phyloP scores from a whole-genome alignment of 1,140 invertebrate genomes.

The Arion vulgaris region DNA sequence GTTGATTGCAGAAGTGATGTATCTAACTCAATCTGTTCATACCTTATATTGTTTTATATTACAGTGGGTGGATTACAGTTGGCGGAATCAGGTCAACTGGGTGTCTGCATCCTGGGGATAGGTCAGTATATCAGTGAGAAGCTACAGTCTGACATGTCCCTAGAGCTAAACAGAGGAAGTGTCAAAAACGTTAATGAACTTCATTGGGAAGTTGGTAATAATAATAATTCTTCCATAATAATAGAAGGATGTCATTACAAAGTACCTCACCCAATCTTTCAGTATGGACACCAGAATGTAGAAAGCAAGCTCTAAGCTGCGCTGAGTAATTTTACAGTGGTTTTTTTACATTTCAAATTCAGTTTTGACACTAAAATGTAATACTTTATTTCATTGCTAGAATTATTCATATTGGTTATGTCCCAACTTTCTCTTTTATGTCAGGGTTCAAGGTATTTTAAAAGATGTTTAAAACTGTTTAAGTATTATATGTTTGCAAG shows the following conservation, averaged over 20 bases:
- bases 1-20: no score
- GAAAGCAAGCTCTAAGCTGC: neutral
- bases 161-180: neutral
- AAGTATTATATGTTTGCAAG: no score
- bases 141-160: neutral
- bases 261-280: neutral
- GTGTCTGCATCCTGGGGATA: constrained; percentile 59
- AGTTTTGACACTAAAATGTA: no score
- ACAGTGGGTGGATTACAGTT: constrained; percentile 59
- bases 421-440: no score
- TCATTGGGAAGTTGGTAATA: neutral
- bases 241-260: constrained; percentile 14
- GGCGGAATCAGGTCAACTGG: constrained; percentile 65
- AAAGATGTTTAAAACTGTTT: no score
- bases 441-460: no score
- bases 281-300: neutral
- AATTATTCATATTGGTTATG: no score
- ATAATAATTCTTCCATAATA: neutral
- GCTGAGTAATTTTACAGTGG: no score
- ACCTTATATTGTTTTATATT: neutral
- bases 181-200: neutral
- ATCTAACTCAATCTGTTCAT: neutral
- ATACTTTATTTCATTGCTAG: no score
- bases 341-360: no score
- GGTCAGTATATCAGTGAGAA: constrained; percentile 44